Base-by-base conservation (phyloP, 1,140 invertebrate species). In the Drosophila prosaltans region DNA sequence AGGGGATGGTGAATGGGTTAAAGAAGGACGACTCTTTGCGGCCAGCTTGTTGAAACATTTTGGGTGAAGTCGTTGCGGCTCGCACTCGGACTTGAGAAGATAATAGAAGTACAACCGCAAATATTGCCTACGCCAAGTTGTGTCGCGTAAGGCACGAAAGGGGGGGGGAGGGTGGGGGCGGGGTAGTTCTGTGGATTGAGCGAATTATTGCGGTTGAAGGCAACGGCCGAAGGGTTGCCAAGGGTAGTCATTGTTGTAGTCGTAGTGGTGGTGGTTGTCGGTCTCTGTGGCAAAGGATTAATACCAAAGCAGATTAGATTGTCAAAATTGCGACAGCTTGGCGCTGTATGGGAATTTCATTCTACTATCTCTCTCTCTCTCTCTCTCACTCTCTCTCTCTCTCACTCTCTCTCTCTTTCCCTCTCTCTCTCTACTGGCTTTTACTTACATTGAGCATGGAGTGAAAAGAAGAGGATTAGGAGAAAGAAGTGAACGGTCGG, bases 281-380 rank as follows among this genome's bases (percentile, higher is more conserved):
- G 62, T 64, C 32, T 36, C 65, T 81, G 80, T 78, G 70, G 80
- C 66, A 68, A 82, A 74, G 80, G 80, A 81, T 81, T 81, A 81
- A 81, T 81, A 81, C 80, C 67, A 81, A 82, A 81, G 80, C 60
- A 81, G 80, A 81, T 81, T 81, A 81, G 80, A 81, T 81, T 81
- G 80, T 81, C 80, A 81, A 82, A 81, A 78, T 59, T 81, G 79
- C 79, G 79, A 81, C 79, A 81, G 79, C 79, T 82, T 78, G 78
- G 32, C 69, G 63, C 58, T 45, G 66, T 57, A 67, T 70, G 66
- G 65, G 45, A 69, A 74, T 65, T 36, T 51, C 32, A n/a, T 9
- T 21, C 16, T 41, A 60, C n/a, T 11, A 24, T 48, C 57, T 32
- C 51, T 48, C 48, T 10, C 65, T 62, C 32, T 41, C 39, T 10